phyloP scores from a whole-genome alignment of 2,888 invertebrate genomes.

The Sicus ferrugineus region DNA sequence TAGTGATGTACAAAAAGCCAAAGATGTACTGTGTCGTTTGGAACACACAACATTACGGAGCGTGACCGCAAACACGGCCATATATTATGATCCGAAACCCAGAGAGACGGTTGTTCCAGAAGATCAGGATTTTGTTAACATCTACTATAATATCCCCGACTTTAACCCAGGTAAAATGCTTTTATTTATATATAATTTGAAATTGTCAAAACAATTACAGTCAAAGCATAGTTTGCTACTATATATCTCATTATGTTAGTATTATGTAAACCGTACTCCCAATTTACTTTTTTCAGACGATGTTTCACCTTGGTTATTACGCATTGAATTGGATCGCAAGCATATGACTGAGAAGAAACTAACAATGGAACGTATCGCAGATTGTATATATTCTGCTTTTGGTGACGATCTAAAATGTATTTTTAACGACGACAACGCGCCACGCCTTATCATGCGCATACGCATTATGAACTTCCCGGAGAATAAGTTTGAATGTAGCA shows the following conservation, averaged over 20 bases:
- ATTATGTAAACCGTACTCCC: not conserved
- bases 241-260: not conserved
- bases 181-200: conserved; percentile 54
- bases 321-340: conserved; percentile 95
- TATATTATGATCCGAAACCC: conserved; percentile 97
- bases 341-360: conserved; percentile 97
- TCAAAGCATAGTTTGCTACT: not conserved
- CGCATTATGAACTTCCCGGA: conserved; percentile 85
- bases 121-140: conserved; percentile 97
- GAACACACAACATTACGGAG: conserved; percentile 96
- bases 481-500: conserved; percentile 75
- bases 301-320: conserved; percentile 93
- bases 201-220: not conserved
- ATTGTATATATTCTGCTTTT: conserved; percentile 95
- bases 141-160: conserved; percentile 99
- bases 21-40: conserved; percentile 92
- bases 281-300: conserved; percentile 65
- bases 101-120: conserved; percentile 94
- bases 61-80: conserved; percentile 94
- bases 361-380: conserved; percentile 98
- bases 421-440: conserved; percentile 98
- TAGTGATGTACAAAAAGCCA: conserved; percentile 96
- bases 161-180: conserved; percentile 81
- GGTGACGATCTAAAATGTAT: conserved; percentile 98
- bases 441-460: conserved; percentile 92